Evolutionary conservation across 2,113 vertebrate genomes (phyloP).

Genomic region (Antechinus flavipes): DNA sequence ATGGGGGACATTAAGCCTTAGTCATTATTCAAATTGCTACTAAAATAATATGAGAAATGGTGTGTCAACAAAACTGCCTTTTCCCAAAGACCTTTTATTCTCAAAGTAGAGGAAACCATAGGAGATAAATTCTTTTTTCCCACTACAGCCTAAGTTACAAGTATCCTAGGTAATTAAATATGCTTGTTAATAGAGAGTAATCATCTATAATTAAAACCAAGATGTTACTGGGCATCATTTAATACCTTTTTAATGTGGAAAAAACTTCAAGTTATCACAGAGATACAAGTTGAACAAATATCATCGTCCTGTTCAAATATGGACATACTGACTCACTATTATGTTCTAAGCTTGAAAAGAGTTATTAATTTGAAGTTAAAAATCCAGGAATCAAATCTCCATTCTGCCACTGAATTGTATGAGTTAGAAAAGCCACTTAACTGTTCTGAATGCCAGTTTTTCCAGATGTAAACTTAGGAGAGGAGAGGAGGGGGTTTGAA

Average conservation of each 20-base stretch:
- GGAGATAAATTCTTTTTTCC: neutral
- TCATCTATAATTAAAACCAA: neutral
- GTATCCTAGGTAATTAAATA: slow-evolving; percentile 7
- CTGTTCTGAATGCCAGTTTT: neutral
- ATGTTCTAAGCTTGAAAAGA: neutral
- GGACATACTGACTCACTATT: neutral
- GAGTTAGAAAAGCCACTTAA: neutral
- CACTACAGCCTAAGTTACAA: neutral
- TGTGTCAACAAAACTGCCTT: slow-evolving; percentile 13
- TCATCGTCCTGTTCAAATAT: neutral
- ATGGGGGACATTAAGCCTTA: neutral
- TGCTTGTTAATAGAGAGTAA: slow-evolving; percentile 7
- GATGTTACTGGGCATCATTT: neutral
- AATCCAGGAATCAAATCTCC: neutral
- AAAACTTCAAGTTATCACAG: neutral
- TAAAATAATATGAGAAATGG: neutral
- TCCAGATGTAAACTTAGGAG: neutral
- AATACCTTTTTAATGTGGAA: neutral
- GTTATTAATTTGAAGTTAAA: neutral
- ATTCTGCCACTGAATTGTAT: neutral
- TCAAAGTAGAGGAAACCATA: neutral
- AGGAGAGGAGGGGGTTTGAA: neutral
- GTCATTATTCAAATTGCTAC: slow-evolving; percentile 25
- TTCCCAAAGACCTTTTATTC: neutral
- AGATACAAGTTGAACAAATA: neutral